Conservation (phyloP, 2,797 vertebrate genomes). For the Chlorospingus flavigularis region DNA sequence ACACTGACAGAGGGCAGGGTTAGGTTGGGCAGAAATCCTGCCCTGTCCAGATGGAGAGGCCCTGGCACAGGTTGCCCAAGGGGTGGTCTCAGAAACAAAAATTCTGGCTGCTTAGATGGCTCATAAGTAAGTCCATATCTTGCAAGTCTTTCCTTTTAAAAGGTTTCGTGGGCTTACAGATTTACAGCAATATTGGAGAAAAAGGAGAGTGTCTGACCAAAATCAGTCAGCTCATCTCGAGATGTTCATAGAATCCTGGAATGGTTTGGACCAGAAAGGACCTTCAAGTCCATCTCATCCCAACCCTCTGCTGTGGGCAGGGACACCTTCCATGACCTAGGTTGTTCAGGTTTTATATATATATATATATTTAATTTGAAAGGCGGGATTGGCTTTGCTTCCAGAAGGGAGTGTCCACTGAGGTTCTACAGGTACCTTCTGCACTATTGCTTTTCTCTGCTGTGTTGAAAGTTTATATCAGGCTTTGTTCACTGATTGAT, state of each 20-base stretch:
- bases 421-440: neutral
- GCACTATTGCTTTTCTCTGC: neutral
- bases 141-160: neutral
- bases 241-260: neutral
- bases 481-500: neutral
- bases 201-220: neutral
- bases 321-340: neutral
- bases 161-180: neutral
- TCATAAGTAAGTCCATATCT: neutral
- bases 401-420: neutral
- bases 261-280: neutral
- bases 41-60: neutral
- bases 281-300: neutral
- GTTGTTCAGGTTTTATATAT: neutral
- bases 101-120: neutral
- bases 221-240: neutral
- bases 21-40: neutral
- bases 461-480: neutral
- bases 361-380: neutral
- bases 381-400: neutral
- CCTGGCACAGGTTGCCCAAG: neutral
- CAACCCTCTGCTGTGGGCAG: neutral
- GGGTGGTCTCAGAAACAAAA: no score
- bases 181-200: neutral
- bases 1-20: fast-evolving